Evolutionary conservation across 2,888 invertebrate species (phyloP), one percentile per base, ranked within the genome.

Genomic region (Brachynemurus nebulosus): DNA sequence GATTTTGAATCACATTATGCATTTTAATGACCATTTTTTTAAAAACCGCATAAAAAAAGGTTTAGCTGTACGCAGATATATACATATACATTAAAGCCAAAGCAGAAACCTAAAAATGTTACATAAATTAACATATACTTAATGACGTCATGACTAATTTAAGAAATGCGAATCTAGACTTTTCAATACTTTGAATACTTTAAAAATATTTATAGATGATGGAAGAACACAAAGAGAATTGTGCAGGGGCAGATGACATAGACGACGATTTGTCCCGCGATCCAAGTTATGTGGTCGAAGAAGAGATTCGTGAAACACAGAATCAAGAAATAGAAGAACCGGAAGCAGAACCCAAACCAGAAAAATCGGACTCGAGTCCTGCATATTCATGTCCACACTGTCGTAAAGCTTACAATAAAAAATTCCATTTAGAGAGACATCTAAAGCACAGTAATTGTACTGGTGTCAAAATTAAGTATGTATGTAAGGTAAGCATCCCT

Each of bases 391-490:
- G 86, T 59, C 69, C 71, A 23, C 67, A 72, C 45, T 88, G 86
- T 56, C 69, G 73, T 20, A 77, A 76, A 53, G 74, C 74, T 48
- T 88, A 88, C 61, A 82, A 80, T 2, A 68, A 86, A 45, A 78
- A 77, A 47, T 81, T 84, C 53, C 86, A 88, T 63, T 70, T 88
- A 34, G 67, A 80, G 48, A 66, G 82, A 14, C 83, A 84, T 55
- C 68, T 80, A 57, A 62, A 70, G 33, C 79, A 80, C 54, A 78
- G 73, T 41, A 78, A 77, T n/a, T 81, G 81, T 59, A 73, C 73
- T 60, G 79, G 79, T 4, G 58, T 11, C 2, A n/a, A 30, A 30
- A 6, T 30, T 30, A 30, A 30, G 6, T 30, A 30, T n/a, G 30
- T 12, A n/a, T 30, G 30, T 14, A 30, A 30, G 30, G 30, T 30